Percentiles rank a stretch among this genome's conserved stretches.
phyloP scores from a whole-genome alignment of 2,113 vertebrate genomes.

The Bubo bubo region DNA sequence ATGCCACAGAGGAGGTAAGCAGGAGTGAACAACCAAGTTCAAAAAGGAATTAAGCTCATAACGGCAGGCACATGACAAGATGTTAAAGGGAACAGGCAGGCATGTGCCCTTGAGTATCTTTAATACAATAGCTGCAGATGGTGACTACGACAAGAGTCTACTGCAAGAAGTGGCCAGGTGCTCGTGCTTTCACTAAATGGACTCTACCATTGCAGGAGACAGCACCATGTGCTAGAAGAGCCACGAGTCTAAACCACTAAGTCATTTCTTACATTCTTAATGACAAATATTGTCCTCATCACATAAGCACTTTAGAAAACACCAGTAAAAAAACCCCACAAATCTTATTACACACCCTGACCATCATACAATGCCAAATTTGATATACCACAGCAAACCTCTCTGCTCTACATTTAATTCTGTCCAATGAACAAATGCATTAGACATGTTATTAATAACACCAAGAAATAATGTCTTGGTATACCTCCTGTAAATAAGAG shows the following conservation, averaged over 20 bases:
- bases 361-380: not conserved
- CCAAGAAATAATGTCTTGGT: not conserved
- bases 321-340: not conserved
- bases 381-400: not conserved
- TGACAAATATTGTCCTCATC: not conserved
- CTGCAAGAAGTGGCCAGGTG: not conserved
- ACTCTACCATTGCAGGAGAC: not conserved
- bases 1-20: not conserved
- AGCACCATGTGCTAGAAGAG: not conserved
- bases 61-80: not conserved
- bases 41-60: not conserved
- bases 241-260: not conserved
- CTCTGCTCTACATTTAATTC: not conserved
- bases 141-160: fast-evolving
- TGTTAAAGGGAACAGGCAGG: not conserved
- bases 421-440: not conserved
- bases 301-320: not conserved
- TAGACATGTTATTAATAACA: not conserved
- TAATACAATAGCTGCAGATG: not conserved
- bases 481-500: not conserved
- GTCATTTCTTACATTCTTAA: not conserved
- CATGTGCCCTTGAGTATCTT: not conserved
- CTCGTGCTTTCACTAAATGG: not conserved
- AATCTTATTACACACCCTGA: not conserved
- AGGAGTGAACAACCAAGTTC: not conserved